Evolutionary conservation across 2,797 vertebrate species (phyloP).

Genomic region (Psittacula derbiana): DNA sequence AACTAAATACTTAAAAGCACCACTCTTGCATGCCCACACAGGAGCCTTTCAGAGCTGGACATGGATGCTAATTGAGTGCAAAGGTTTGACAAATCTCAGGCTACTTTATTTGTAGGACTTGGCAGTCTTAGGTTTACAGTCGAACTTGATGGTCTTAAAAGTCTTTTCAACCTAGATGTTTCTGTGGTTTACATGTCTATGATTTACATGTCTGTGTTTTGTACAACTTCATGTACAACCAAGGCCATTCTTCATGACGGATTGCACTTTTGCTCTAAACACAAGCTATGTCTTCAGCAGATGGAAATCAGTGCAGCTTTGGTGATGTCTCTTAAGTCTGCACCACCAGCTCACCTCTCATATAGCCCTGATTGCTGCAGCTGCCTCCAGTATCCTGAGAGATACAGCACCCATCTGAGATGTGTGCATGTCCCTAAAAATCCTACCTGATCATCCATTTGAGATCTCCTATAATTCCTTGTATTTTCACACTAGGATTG

Average conservation of each 20-base stretch:
- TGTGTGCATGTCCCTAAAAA: rapidly evolving
- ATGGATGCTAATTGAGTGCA: background rate
- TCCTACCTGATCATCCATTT: background rate
- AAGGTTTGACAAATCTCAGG: background rate
- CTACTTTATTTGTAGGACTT: background rate
- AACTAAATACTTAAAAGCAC: background rate
- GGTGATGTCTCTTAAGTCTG: background rate
- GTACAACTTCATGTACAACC: rapidly evolving
- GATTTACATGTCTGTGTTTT: background rate
- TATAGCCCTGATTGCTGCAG: background rate
- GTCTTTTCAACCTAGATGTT: background rate
- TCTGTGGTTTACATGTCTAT: rapidly evolving
- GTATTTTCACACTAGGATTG: background rate
- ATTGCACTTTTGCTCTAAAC: background rate
- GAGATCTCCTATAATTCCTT: background rate
- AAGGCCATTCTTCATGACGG: background rate
- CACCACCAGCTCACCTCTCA: background rate
- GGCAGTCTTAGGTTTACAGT: background rate
- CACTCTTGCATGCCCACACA: background rate
- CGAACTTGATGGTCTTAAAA: background rate
- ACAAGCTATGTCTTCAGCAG: background rate
- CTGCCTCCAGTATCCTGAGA: background rate
- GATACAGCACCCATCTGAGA: rapidly evolving
- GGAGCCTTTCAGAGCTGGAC: background rate
- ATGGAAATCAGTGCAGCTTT: background rate